These are phyloP conservation scores for Nycticorax nycticorax DNA, from an alignment of 2,113 vertebrate genomes.

Conservation along the genomic window DNA sequence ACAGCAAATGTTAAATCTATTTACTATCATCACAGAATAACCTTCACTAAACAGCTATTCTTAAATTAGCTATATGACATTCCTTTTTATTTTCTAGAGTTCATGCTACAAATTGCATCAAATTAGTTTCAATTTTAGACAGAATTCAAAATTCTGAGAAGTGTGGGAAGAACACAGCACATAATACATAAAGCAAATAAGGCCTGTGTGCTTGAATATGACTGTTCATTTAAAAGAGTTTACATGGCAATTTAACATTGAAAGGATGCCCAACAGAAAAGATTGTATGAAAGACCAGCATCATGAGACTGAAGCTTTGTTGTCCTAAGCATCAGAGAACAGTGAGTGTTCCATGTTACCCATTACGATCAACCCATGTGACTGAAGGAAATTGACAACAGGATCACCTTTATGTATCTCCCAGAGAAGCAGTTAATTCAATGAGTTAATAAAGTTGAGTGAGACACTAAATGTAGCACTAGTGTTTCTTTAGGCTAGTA, in stretches of 20 bases:
- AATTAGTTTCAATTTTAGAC: neutral
- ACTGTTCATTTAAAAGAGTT: neutral
- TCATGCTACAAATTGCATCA: neutral
- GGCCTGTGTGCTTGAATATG: neutral
- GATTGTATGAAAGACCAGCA: neutral
- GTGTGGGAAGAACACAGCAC: neutral
- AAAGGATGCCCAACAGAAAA: neutral
- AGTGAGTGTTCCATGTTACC: neutral
- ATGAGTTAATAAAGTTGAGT: neutral
- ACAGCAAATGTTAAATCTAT: slow-evolving; percentile 29
- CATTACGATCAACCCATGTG: accelerated
- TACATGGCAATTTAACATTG: neutral
- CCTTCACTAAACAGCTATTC: neutral
- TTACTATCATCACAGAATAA: slow-evolving; percentile 35
- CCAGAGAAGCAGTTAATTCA: neutral
- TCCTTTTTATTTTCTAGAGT: neutral
- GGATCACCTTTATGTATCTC: neutral
- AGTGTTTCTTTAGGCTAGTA: neutral
- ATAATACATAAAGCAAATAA: neutral
- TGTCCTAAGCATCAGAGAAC: neutral
- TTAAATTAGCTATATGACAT: neutral
- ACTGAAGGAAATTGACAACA: neutral
- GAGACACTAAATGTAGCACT: neutral
- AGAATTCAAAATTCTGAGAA: neutral
- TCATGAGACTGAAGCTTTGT: neutral